A percentile compares a stretch with the other conserved stretches of the same genome.
These are phyloP conservation scores for Parambassis ranga DNA, from an alignment of 2,797 vertebrate genomes.

Conservation along the genomic window DNA sequence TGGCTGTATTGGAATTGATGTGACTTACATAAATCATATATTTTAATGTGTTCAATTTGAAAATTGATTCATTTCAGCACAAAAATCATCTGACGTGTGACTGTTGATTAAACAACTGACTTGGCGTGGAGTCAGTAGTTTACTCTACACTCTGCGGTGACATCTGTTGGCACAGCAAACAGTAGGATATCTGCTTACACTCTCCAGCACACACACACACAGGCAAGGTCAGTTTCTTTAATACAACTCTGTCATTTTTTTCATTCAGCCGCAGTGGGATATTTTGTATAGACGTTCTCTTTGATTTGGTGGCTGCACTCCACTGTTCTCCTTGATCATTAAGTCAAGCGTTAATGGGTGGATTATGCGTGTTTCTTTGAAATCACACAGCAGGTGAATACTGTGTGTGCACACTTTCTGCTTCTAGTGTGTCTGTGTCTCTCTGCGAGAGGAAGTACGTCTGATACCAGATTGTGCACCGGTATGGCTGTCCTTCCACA, in stretches of 20 bases:
- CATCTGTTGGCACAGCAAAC: not conserved
- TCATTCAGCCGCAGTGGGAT: slow-evolving; percentile 24
- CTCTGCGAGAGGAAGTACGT: slow-evolving; percentile 33
- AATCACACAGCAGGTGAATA: slow-evolving; percentile 39
- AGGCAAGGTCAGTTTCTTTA: not conserved
- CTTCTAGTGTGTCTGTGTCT: slow-evolving; percentile 21
- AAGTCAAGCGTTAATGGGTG: slow-evolving; percentile 41
- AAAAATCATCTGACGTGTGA: not conserved
- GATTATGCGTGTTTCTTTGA: slow-evolving; percentile 42
- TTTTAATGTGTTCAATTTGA: too few relatives aligned
- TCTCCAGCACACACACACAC: not conserved
- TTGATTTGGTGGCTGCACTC: slow-evolving; percentile 44
- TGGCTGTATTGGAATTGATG: too few relatives aligned
- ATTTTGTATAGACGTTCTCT: slow-evolving; percentile 29
- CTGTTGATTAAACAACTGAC: too few relatives aligned
- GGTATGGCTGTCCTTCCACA: slow-evolving; percentile 25
- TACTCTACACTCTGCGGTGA: not conserved
- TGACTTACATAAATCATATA: too few relatives aligned
- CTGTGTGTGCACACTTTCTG: slow-evolving; percentile 24
- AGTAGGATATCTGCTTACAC: not conserved
- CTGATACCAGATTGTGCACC: slow-evolving; percentile 26
- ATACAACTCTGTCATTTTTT: slow-evolving; percentile 40
- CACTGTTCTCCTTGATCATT: slow-evolving; percentile 38
- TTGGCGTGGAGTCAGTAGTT: not conserved
- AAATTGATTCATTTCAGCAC: too few relatives aligned